These are phyloP conservation scores for Colletes collaris DNA, from an alignment of 2,888 invertebrate species.

Conservation along the genomic window DNA sequence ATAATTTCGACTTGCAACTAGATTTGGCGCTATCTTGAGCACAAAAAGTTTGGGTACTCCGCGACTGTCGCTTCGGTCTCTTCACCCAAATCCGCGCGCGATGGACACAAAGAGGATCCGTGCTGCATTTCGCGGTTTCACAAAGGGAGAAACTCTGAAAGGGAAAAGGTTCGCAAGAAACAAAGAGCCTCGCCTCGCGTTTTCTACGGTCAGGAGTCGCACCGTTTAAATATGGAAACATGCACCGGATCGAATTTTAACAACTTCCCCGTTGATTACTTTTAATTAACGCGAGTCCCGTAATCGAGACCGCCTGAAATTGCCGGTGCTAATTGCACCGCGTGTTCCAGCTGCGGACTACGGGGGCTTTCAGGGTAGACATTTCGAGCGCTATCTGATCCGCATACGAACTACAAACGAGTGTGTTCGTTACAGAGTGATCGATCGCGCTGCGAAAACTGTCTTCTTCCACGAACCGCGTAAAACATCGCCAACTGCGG, in stretches of 20 bases:
- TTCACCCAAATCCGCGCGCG: no score
- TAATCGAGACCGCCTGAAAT: constrained; percentile 39
- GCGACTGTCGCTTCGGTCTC: no score
- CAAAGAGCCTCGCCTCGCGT: no score
- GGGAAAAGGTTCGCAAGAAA: no score
- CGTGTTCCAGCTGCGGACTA: constrained; percentile 3
- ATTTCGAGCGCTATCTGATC: constrained; percentile 35
- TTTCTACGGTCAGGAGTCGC: neutral
- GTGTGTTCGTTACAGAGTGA: constrained; percentile 22
- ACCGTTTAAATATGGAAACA: neutral
- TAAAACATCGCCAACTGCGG: constrained; percentile 3
- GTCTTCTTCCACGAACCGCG: constrained; percentile 5
- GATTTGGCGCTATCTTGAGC: no score
- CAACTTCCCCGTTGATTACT: constrained; percentile 32
- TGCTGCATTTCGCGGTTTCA: no score
- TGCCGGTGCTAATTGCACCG: constrained; percentile 34
- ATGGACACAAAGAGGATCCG: no score
- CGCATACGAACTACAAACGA: constrained; percentile 24
- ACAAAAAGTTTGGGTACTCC: no score
- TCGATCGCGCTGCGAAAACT: constrained; percentile 17
- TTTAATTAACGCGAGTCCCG: constrained; percentile 46
- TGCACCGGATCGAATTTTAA: neutral
- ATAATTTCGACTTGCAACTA: no score
- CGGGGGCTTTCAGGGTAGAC: constrained; percentile 22
- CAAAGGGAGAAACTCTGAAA: no score